These are phyloP conservation scores for Apeira syringaria DNA, from an alignment of 2,888 invertebrate species.

Conservation along the genomic window DNA sequence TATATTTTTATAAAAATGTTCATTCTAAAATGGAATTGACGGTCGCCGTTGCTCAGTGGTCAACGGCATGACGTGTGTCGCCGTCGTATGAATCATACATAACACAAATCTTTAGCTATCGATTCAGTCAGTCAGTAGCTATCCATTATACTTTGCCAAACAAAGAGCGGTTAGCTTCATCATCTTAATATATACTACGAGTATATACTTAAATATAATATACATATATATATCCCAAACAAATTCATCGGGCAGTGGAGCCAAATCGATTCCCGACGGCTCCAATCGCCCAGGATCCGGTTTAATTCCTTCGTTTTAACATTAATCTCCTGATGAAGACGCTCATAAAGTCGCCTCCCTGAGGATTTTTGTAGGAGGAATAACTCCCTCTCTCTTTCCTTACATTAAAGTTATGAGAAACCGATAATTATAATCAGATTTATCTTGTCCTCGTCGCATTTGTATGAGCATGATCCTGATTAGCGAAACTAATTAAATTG, in stretches of 20 bases:
- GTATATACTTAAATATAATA: too few relatives aligned
- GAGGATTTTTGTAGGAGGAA: conserved; percentile 43
- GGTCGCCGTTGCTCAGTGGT: too few relatives aligned
- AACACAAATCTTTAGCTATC: too few relatives aligned
- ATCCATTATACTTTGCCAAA: not conserved
- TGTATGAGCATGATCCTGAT: conserved; percentile 36
- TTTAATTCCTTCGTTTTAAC: conserved; percentile 56
- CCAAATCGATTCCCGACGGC: conserved; percentile 13
- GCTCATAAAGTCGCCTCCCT: conserved; percentile 41
- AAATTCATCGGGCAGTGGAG: conserved; percentile 7
- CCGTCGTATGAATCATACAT: too few relatives aligned
- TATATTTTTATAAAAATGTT: too few relatives aligned
- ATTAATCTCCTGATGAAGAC: conserved; percentile 58
- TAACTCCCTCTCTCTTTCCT: conserved; percentile 35
- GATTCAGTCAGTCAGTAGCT: too few relatives aligned
- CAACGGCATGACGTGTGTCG: too few relatives aligned
- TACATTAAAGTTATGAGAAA: conserved; percentile 52
- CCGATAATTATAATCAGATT: conserved; percentile 51
- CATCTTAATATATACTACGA: too few relatives aligned
- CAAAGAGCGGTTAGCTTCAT: conserved; percentile 2
- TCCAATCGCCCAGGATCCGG: conserved; percentile 37
- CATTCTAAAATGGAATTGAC: too few relatives aligned
- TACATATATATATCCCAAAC: conserved; percentile 10
- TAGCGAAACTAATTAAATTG: conserved; percentile 1
- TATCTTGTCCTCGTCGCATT: conserved; percentile 37